Evolutionary conservation across 2,113 vertebrate species (phyloP).

Genomic region (Labrus mixtus): DNA sequence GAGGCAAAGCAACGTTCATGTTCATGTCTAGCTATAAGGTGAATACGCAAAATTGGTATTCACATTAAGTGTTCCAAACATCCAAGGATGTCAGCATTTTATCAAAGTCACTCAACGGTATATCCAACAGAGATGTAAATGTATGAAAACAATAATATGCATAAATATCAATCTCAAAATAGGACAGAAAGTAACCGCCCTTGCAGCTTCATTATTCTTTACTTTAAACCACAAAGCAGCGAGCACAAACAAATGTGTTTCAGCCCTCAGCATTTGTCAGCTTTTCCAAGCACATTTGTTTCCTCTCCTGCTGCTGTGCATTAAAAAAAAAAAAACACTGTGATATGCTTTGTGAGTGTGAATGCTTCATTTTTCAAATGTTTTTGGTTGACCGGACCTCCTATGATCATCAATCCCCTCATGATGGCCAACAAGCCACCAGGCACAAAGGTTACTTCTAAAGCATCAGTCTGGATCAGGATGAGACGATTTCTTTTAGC

Average conservation of each 20-base stretch:
- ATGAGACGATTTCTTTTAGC: neutral
- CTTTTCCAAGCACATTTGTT: conserved; percentile 36
- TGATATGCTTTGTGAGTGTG: neutral
- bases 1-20: neutral
- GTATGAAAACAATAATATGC: neutral
- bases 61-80: neutral
- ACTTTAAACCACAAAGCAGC: conserved; percentile 14
- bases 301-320: conserved; percentile 8
- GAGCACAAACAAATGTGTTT: conserved; percentile 27
- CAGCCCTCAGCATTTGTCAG: conserved; percentile 26
- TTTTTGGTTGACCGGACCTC: conserved; percentile 18
- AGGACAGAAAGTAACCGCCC: neutral
- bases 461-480: neutral
- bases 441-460: conserved; percentile 21
- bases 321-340: neutral
- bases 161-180: neutral
- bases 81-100: neutral
- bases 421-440: neutral
- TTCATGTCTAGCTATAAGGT: neutral
- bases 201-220: neutral
- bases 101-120: neutral
- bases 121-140: neutral
- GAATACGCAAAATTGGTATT: neutral
- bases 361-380: conserved; percentile 40
- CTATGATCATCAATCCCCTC: conserved; percentile 14